A percentile compares a stretch with the other conserved stretches of the same genome.
Evolutionary conservation across 2,113 vertebrate genomes (phyloP).

Genomic region (Myrmophylax atrothorax): DNA sequence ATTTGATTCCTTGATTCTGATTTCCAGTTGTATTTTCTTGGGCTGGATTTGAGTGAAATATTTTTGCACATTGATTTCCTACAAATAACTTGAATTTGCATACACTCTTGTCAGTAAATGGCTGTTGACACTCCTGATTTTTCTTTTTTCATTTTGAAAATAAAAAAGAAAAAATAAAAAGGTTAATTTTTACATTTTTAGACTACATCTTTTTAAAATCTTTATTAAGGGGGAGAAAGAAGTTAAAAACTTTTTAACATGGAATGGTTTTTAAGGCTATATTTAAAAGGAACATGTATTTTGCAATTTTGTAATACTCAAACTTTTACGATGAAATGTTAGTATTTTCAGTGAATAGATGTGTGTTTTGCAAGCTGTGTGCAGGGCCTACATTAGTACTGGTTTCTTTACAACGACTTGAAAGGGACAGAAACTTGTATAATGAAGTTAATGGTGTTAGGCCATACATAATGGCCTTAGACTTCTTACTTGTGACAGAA

Average conservation of each 20-base stretch:
- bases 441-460: background rate
- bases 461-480: background rate
- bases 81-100: slow-evolving; percentile 6
- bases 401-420: background rate
- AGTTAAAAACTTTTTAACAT: background rate
- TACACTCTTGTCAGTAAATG: background rate
- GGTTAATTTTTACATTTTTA: slow-evolving; percentile 16
- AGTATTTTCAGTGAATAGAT: background rate
- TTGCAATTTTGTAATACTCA: slow-evolving; percentile 30
- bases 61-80: slow-evolving; percentile 33
- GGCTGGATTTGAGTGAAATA: background rate
- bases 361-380: background rate
- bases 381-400: background rate
- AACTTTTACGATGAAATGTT: background rate
- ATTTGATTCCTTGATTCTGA: background rate
- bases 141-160: background rate
- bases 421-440: background rate
- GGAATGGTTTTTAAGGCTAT: slow-evolving; percentile 1
- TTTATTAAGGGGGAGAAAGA: background rate
- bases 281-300: slow-evolving; percentile 24
- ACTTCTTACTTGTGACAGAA: background rate
- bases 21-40: background rate
- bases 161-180: background rate
- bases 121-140: background rate
- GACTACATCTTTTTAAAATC: background rate